A percentile compares a stretch with the other conserved stretches of the same genome.
Conservation (phyloP, 2,113 vertebrate species). For the Burhinus bistriatus region DNA sequence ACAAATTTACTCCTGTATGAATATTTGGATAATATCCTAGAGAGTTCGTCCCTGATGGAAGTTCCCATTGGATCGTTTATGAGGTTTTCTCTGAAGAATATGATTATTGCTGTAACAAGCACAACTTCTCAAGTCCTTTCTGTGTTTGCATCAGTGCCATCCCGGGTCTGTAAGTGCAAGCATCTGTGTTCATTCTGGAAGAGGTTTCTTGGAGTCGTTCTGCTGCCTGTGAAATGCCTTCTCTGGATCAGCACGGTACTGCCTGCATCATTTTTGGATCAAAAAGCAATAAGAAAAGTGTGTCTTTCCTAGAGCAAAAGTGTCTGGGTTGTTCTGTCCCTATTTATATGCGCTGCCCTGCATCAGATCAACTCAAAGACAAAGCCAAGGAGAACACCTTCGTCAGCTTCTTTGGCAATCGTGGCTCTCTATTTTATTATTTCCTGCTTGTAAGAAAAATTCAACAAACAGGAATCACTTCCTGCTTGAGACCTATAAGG, state of each 20-base stretch:
- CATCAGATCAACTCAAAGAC: background rate
- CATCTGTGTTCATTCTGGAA: background rate
- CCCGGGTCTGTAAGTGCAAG: background rate
- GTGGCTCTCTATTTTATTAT: background rate
- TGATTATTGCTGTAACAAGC: background rate
- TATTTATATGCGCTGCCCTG: background rate
- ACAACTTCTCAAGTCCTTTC: background rate
- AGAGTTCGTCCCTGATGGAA: background rate
- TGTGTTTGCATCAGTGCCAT: background rate
- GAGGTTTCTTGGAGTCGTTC: background rate
- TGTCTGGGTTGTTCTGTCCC: background rate
- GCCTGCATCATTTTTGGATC: background rate
- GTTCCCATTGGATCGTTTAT: background rate
- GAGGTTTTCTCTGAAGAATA: background rate
- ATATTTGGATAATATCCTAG: background rate
- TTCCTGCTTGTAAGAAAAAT: conserved; percentile 3
- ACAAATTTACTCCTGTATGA: background rate
- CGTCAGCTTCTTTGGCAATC: background rate
- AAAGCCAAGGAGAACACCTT: background rate
- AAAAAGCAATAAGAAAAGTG: background rate
- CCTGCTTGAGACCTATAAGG: conserved; percentile 26
- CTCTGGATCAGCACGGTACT: background rate
- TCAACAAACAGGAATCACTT: conserved; percentile 9
- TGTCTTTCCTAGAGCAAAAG: background rate
- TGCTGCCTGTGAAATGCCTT: background rate